phyloP scores from a whole-genome alignment of 2,113 vertebrate genomes.

The Larimichthys polyactis region DNA sequence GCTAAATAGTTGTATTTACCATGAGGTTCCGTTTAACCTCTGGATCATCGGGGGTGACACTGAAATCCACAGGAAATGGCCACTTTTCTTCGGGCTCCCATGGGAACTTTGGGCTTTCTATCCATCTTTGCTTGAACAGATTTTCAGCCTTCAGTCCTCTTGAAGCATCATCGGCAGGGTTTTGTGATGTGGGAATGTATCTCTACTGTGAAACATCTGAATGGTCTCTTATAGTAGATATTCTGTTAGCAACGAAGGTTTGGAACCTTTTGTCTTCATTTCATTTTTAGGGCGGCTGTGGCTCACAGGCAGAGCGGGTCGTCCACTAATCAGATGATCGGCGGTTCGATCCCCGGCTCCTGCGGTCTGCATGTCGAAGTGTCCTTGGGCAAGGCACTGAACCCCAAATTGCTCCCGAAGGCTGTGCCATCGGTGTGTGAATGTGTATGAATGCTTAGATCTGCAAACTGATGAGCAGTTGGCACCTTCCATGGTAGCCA shows the following conservation, averaged over 20 bases:
- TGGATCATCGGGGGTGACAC: conserved; percentile 18
- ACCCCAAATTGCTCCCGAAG: too few relatives aligned
- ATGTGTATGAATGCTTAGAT: too few relatives aligned
- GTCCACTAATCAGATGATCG: too few relatives aligned
- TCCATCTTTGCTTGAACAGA: conserved; percentile 22
- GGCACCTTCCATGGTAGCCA: too few relatives aligned
- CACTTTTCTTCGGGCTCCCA: conserved; percentile 26
- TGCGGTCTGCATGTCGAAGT: too few relatives aligned
- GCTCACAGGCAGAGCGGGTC: too few relatives aligned
- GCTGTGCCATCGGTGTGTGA: too few relatives aligned
- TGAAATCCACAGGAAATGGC: not conserved
- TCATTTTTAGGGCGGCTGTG: too few relatives aligned
- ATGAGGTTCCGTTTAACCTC: conserved; percentile 9
- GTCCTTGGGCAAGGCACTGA: too few relatives aligned
- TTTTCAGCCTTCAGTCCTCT: conserved; percentile 2
- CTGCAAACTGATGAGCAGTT: too few relatives aligned
- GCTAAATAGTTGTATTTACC: not conserved
- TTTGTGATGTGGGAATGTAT: conserved; percentile 13
- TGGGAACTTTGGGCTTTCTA: conserved; percentile 32
- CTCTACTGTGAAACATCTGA: conserved; percentile 20
- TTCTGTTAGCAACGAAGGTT: conserved; percentile 34
- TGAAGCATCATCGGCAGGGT: conserved; percentile 30
- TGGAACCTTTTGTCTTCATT: conserved; percentile 37
- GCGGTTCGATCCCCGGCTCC: too few relatives aligned
- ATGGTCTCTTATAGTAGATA: not conserved